These are phyloP conservation scores for Pseudochaenichthys georgianus DNA, from an alignment of 2,797 vertebrate species.

Conservation along the genomic window DNA sequence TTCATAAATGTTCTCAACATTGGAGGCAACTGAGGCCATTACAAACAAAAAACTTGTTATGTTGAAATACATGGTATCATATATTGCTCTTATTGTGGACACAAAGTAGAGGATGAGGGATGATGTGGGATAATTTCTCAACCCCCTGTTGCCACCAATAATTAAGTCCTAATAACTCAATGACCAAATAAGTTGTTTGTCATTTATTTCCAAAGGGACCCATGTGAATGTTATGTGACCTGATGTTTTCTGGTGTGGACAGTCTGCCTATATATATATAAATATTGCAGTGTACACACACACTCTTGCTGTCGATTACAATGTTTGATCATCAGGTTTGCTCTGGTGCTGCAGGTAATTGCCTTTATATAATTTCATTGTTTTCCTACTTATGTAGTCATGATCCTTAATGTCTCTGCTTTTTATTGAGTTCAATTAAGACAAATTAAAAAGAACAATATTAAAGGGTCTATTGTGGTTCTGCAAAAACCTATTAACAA, in stretches of 20 bases:
- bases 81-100: no score
- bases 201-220: neutral
- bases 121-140: neutral
- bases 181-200: neutral
- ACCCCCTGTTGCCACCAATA: neutral
- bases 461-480: constrained; percentile 28
- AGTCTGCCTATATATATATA: no score
- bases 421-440: constrained; percentile 28
- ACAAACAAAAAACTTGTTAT: no score
- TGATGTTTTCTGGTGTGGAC: neutral
- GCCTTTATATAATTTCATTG: constrained; percentile 28
- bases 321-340: constrained; percentile 39
- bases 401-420: neutral
- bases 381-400: constrained; percentile 18
- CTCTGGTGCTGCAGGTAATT: constrained; percentile 48
- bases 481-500: neutral
- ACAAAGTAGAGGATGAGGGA: constrained; percentile 2
- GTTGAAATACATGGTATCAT: no score
- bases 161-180: neutral
- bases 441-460: constrained; percentile 33
- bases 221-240: neutral
- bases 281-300: neutral
- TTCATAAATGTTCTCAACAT: no score
- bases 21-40: no score
- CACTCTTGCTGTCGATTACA: neutral